Conservation (phyloP, 2,888 invertebrate species). For the Synergus laeviventris region DNA sequence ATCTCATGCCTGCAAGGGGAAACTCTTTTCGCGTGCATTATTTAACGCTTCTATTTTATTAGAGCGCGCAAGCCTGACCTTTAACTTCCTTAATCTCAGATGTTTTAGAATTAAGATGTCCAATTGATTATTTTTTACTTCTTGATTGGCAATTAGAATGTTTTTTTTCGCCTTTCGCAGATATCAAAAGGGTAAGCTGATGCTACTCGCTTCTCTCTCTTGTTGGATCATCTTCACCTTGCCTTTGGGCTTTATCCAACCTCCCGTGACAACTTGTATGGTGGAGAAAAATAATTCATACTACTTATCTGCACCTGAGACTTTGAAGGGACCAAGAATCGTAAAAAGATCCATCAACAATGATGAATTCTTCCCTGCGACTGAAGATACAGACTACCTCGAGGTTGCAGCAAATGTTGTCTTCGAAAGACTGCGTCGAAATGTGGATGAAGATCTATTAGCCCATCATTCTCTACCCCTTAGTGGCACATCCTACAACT, state of each 20-base stretch:
- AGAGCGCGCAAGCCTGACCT: background rate
- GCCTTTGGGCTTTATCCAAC: slow-evolving; percentile 96
- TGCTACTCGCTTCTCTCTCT: slow-evolving; percentile 92
- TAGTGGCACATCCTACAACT: background rate
- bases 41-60: background rate
- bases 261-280: slow-evolving; percentile 94
- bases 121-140: no score
- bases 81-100: background rate
- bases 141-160: no score
- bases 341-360: slow-evolving; percentile 77
- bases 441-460: slow-evolving; percentile 53
- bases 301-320: slow-evolving; percentile 80
- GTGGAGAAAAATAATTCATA: slow-evolving; percentile 80
- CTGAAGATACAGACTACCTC: slow-evolving; percentile 64
- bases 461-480: slow-evolving; percentile 12
- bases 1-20: background rate
- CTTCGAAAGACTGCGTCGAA: slow-evolving; percentile 69
- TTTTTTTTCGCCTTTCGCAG: slow-evolving; percentile 69
- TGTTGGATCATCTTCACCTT: slow-evolving; percentile 98
- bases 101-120: background rate
- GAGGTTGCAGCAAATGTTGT: slow-evolving; percentile 70
- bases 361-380: slow-evolving; percentile 52
- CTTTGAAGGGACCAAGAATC: slow-evolving; percentile 70
- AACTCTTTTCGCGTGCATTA: background rate
- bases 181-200: slow-evolving; percentile 90